Conservation (phyloP, 2,113 vertebrate genomes). For the Spilogale gracilis region DNA sequence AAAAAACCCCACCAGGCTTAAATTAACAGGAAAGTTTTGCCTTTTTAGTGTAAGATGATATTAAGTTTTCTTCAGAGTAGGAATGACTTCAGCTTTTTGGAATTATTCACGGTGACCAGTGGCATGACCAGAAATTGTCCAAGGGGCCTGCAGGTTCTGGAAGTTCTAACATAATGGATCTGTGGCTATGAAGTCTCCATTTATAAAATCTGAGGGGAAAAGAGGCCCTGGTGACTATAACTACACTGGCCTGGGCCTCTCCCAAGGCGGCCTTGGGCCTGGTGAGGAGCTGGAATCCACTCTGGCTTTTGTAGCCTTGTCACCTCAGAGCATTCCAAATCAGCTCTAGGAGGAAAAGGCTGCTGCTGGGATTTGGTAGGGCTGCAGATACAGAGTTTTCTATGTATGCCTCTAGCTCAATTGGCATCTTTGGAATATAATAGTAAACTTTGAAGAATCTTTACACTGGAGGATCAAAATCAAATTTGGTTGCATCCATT, state of each 20-base stretch:
- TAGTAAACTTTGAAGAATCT: conserved; percentile 63
- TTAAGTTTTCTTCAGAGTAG: conserved; percentile 39
- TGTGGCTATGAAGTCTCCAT: not conserved
- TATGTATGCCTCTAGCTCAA: not conserved
- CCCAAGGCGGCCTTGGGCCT: not conserved
- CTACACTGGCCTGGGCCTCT: conserved; percentile 20
- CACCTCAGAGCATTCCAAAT: conserved; percentile 42
- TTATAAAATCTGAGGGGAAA: not conserved
- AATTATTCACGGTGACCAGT: conserved; percentile 41
- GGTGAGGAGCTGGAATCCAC: conserved; percentile 55
- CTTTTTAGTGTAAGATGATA: not conserved
- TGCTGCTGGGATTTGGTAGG: conserved; percentile 39
- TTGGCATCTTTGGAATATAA: not conserved
- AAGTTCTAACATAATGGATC: conserved; percentile 42
- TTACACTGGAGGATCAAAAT: conserved; percentile 45
- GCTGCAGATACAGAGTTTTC: not conserved
- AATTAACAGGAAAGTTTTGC: not conserved
- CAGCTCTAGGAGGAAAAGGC: conserved; percentile 4
- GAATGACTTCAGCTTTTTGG: conserved; percentile 55
- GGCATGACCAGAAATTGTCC: not conserved
- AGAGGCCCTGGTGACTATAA: not conserved
- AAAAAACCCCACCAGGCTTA: not conserved
- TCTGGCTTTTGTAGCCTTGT: conserved; percentile 22
- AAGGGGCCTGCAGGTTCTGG: not conserved
- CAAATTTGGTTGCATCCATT: conserved; percentile 43